Conservation (phyloP, 2,797 vertebrate species). For the Hyperoplus immaculatus region DNA sequence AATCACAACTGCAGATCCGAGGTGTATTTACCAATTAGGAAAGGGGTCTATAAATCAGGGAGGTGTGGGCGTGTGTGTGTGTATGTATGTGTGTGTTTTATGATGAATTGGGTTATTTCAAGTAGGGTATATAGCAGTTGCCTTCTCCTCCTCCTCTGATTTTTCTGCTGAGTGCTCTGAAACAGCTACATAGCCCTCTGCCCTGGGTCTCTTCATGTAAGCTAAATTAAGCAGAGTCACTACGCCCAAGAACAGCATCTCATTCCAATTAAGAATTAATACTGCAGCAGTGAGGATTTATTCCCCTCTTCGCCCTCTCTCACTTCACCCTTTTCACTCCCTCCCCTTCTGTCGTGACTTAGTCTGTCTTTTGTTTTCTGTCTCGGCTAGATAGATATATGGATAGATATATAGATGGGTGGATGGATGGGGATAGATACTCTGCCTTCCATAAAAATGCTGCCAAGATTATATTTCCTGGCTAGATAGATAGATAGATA, state of each 20-base stretch:
- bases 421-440: conserved; percentile 37
- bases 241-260: conserved; percentile 72
- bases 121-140: conserved; percentile 48
- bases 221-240: conserved; percentile 78
- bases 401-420: conserved; percentile 20
- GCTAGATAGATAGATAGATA: conserved; percentile 49
- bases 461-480: too few species aligned
- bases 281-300: conserved; percentile 72
- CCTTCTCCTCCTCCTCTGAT: conserved; percentile 45
- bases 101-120: conserved; percentile 76
- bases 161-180: conserved; percentile 78
- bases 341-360: conserved; percentile 25
- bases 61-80: conserved; percentile 39
- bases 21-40: conserved; percentile 72
- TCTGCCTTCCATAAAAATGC: too few species aligned
- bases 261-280: conserved; percentile 81
- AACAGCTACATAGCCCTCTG: conserved; percentile 62
- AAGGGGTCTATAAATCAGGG: conserved; percentile 55
- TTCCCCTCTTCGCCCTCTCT: conserved; percentile 37
- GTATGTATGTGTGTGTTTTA: conserved; percentile 52
- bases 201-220: conserved; percentile 69
- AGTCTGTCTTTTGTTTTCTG: background rate
- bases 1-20: conserved; percentile 72
- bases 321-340: conserved; percentile 26
- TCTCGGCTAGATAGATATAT: conserved; percentile 29